Percentiles rank a stretch among this genome's conserved stretches.
Conservation (phyloP, 2,888 invertebrate genomes). For the Netelia melanura region DNA sequence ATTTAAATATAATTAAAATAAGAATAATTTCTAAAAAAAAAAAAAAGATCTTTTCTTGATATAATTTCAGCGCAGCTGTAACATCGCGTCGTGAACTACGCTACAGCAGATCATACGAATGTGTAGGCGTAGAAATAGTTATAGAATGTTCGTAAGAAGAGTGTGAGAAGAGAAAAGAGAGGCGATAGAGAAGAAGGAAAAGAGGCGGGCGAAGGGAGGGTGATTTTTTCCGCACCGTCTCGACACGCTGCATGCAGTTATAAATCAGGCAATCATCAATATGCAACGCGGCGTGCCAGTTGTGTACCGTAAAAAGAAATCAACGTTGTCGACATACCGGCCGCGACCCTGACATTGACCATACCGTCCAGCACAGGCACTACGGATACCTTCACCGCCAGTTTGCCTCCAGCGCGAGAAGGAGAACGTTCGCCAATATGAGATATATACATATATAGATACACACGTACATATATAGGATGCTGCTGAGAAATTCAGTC, state of each 20-base stretch:
- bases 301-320: slow-evolving; percentile 72
- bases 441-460: slow-evolving; percentile 4
- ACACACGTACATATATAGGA: background rate
- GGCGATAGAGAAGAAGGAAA: slow-evolving; percentile 50
- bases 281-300: slow-evolving; percentile 73
- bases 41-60: no score
- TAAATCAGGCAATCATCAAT: slow-evolving; percentile 73
- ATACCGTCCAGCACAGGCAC: slow-evolving; percentile 62
- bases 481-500: slow-evolving; percentile 52
- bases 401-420: slow-evolving; percentile 53
- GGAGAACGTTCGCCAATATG: slow-evolving; percentile 62
- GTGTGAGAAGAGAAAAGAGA: slow-evolving; percentile 34
- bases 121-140: slow-evolving; percentile 36
- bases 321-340: slow-evolving; percentile 72
- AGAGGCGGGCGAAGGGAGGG: slow-evolving; percentile 32
- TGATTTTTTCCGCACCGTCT: slow-evolving; percentile 67
- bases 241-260: slow-evolving; percentile 69
- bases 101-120: slow-evolving; percentile 1
- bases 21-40: no score
- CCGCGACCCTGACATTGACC: slow-evolving; percentile 74
- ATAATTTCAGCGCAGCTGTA: no score
- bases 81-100: background rate
- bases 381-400: slow-evolving; percentile 65
- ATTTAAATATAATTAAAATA: no score
- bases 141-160: slow-evolving; percentile 26